Percentiles rank a stretch among this genome's conserved stretches.
phyloP scores from a whole-genome alignment of 2,113 vertebrate genomes.

The Myotis davidii region DNA sequence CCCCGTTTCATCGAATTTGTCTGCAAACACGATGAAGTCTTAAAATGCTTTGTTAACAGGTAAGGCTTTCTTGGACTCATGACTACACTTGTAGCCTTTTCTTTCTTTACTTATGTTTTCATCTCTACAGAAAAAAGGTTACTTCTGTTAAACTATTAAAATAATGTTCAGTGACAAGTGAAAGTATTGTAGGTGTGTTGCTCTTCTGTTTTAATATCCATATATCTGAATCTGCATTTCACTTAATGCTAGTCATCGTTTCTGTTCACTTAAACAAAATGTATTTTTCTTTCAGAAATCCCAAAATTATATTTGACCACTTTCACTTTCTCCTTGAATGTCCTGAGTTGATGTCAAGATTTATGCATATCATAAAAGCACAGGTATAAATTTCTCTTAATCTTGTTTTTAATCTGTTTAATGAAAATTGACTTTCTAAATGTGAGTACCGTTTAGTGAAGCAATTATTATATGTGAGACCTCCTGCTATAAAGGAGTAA shows the following conservation, averaged over 20 bases:
- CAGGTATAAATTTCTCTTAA: conserved; percentile 88
- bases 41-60: conserved; percentile 99
- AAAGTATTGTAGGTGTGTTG: background rate
- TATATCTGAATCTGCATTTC: conserved; percentile 47
- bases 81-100: background rate
- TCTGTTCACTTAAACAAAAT: conserved; percentile 20
- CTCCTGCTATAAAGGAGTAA: background rate
- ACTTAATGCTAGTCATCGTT: conserved; percentile 32
- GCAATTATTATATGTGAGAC: conserved; percentile 11
- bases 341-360: conserved; percentile 98
- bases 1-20: conserved; percentile 99
- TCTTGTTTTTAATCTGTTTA: conserved; percentile 23
- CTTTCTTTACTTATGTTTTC: background rate
- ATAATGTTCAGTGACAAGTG: conserved; percentile 10
- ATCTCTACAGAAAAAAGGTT: conserved; percentile 30
- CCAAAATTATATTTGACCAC: conserved; percentile 99
- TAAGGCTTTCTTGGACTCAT: conserved; percentile 78
- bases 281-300: conserved; percentile 89
- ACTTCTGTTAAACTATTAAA: background rate
- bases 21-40: conserved; percentile 97
- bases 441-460: conserved; percentile 8
- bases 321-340: conserved; percentile 99
- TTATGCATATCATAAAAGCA: conserved; percentile 99
- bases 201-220: background rate
- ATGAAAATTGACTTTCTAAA: conserved; percentile 36